A percentile compares a stretch with the other conserved stretches of the same genome.
Conservation (phyloP, 2,888 invertebrate species). For the Urechis unicinctus region DNA sequence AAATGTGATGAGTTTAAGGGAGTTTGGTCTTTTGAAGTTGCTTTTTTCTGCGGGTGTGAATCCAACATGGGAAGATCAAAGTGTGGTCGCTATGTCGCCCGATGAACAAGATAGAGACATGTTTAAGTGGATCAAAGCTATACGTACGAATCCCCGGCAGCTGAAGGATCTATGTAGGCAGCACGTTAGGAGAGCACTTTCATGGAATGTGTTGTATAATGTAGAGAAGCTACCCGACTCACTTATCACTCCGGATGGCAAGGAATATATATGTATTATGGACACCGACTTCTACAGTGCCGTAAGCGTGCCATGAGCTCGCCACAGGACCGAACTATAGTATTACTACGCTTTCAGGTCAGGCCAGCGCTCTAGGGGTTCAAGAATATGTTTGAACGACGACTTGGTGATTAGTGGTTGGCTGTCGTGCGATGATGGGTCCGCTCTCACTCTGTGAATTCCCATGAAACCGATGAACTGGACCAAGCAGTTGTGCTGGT, state of each 20-base stretch:
- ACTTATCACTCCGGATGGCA: slow-evolving; percentile 10
- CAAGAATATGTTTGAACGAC: no score
- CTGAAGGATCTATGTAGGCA: slow-evolving; percentile 19
- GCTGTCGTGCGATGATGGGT: no score
- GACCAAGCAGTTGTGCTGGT: no score
- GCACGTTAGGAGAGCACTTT: slow-evolving; percentile 11
- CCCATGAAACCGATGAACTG: no score
- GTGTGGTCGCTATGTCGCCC: slow-evolving; percentile 6
- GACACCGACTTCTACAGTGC: slow-evolving; percentile 22
- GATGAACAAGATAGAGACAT: slow-evolving; percentile 13
- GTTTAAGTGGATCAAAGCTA: slow-evolving; percentile 13
- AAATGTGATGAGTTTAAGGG: slow-evolving; percentile 10
- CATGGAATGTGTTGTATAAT: slow-evolving; percentile 18
- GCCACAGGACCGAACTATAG: no score
- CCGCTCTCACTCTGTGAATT: no score
- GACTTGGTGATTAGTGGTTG: no score
- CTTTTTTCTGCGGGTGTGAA: slow-evolving; percentile 20
- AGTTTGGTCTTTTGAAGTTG: slow-evolving; percentile 17
- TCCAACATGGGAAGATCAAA: slow-evolving; percentile 16
- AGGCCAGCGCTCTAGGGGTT: no score
- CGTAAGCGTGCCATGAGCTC: no score
- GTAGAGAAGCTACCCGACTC: slow-evolving; percentile 13
- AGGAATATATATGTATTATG: slow-evolving; percentile 22
- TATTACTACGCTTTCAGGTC: no score
- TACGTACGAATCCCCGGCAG: slow-evolving; percentile 10